Evolutionary conservation across 2,888 invertebrate species (phyloP).

Genomic region (Tricholauxania praeusta): DNA sequence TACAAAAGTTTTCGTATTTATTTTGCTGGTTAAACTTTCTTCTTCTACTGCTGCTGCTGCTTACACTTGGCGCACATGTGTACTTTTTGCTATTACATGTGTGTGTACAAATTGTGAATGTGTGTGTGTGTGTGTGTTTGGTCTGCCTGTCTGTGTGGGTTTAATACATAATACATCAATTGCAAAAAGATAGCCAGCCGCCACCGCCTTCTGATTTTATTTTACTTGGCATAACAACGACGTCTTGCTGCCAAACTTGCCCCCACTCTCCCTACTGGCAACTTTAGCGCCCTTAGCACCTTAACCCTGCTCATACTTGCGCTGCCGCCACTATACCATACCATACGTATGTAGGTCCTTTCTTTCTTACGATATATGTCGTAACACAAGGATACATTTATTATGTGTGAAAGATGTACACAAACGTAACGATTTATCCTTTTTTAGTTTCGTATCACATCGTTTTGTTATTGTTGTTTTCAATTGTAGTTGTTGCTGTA

Average conservation of each 20-base stretch:
- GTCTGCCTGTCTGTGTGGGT: slow-evolving; percentile 46
- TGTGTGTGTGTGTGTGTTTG: slow-evolving; percentile 50
- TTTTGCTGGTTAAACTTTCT: slow-evolving; percentile 31
- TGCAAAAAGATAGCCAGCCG: slow-evolving; percentile 63
- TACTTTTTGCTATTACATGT: slow-evolving; percentile 45
- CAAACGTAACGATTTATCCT: slow-evolving; percentile 64
- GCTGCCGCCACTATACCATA: neutral
- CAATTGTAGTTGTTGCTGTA: slow-evolving; percentile 26
- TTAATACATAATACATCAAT: slow-evolving; percentile 65
- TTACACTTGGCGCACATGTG: slow-evolving; percentile 23
- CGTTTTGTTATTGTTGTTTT: slow-evolving; percentile 36
- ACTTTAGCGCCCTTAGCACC: too few species aligned
- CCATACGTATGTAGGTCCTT: neutral
- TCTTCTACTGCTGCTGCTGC: neutral
- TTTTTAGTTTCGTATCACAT: slow-evolving; percentile 53
- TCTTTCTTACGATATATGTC: slow-evolving; percentile 46
- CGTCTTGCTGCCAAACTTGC: slow-evolving; percentile 9
- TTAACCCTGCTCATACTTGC: neutral
- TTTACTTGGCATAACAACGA: slow-evolving; percentile 17
- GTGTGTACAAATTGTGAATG: slow-evolving; percentile 41
- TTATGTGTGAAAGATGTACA: slow-evolving; percentile 64
- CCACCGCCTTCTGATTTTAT: slow-evolving; percentile 30
- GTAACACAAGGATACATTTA: slow-evolving; percentile 63
- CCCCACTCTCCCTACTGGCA: neutral
- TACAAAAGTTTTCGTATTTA: slow-evolving; percentile 35